A percentile compares a stretch with the other conserved stretches of the same genome.
These are phyloP conservation scores for Iphiclides podalirius DNA, from an alignment of 2,888 invertebrate genomes.

Conservation along the genomic window DNA sequence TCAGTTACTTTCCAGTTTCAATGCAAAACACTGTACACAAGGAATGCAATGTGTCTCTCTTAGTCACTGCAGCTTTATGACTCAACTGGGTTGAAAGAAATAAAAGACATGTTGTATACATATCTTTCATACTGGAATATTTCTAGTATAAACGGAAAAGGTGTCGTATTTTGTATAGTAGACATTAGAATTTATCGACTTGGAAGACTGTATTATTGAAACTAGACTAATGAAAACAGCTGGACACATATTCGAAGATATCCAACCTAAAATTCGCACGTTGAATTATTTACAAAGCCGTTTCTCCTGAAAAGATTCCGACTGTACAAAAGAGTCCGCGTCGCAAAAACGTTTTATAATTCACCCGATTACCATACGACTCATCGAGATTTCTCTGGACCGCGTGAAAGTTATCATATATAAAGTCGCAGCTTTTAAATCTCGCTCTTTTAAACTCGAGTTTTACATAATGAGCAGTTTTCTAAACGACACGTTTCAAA, in stretches of 20 bases:
- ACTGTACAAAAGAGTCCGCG: conserved; percentile 3
- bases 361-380: conserved; percentile 17
- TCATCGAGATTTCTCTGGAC: conserved; percentile 24
- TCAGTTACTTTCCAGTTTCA: background rate
- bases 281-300: conserved; percentile 11
- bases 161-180: background rate
- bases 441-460: background rate
- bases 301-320: conserved; percentile 5
- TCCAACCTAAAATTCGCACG: too few relatives aligned
- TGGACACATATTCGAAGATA: too few relatives aligned
- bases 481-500: background rate
- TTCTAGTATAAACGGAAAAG: background rate
- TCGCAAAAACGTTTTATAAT: conserved; percentile 14
- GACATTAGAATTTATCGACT: too few relatives aligned
- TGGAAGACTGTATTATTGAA: too few relatives aligned
- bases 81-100: conserved; percentile 13
- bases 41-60: conserved; percentile 6
- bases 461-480: background rate
- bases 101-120: background rate
- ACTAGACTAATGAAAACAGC: too few relatives aligned
- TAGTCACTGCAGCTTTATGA: conserved; percentile 14
- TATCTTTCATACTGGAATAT: background rate
- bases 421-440: conserved; percentile 10
- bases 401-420: conserved; percentile 25
- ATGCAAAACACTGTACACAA: background rate